A percentile compares a stretch with the other conserved stretches of the same genome.
Conservation (phyloP, 2,797 vertebrate genomes). For the Threskiornis aethiopicus region DNA sequence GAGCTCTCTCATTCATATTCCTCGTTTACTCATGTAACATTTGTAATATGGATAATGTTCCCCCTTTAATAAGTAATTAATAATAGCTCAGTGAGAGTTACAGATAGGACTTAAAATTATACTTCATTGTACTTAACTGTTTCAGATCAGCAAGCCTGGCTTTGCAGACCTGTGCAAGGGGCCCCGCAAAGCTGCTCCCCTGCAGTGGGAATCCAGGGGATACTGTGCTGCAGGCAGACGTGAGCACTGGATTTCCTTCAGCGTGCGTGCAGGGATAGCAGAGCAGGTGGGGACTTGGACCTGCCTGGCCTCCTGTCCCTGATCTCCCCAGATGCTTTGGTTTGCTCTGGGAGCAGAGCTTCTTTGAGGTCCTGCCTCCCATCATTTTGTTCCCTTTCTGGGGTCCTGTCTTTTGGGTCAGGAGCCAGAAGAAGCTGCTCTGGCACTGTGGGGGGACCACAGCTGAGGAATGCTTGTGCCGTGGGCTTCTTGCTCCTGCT, state of each 20-base stretch:
- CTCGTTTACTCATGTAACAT: conserved; percentile 34
- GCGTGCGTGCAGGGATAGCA: neutral
- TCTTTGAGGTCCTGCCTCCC: neutral
- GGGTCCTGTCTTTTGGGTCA: neutral
- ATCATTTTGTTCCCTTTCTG: neutral
- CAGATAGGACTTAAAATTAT: neutral
- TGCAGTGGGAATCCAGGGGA: neutral
- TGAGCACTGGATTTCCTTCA: neutral
- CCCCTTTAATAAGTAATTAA: conserved; percentile 13
- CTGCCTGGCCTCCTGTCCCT: neutral
- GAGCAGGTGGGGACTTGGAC: neutral
- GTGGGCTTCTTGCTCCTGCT: neutral
- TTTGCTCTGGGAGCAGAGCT: neutral
- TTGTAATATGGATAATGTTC: conserved; percentile 28
- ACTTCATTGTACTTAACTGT: neutral
- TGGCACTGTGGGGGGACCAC: fast-evolving
- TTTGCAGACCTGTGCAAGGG: neutral
- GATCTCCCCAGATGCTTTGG: neutral
- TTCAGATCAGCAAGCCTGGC: neutral
- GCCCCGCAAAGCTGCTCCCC: neutral
- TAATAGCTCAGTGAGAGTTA: neutral
- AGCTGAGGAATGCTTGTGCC: fast-evolving
- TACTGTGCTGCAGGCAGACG: neutral
- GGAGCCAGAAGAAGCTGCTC: neutral
- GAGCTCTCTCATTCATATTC: conserved; percentile 44